Base-by-base conservation (phyloP, 2,888 invertebrate species). In the Helobdella robusta region DNA sequence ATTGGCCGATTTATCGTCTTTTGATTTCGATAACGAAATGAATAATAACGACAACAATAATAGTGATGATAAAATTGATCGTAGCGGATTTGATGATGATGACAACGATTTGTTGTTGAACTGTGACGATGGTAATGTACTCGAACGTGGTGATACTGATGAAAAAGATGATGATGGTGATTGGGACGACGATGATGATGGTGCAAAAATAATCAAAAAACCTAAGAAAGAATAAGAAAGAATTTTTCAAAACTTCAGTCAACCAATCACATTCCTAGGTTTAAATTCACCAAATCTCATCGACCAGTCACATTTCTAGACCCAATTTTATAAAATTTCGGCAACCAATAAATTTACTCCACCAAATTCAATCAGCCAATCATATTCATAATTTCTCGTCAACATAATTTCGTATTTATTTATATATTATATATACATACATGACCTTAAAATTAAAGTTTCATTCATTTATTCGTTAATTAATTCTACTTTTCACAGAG, bases 131-230 rank as follows among this genome's bases (percentile, higher is more conserved):
- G 60, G 15, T 46, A 40, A 60, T 60, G 60, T 40, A 40, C 36
- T 40, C 40, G 60, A 60, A 40, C 36, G 20, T 46, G 60, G 40
- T 60, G 60, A 60, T 60, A 20, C 6, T 60, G 60, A 60, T 60
- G 60, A 60, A 40, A 40, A 60, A 40, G 60, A 46, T 46, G 60
- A 60, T 60, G 60, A 60, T 60, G 40, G 40, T 60, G 60, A 60
- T 60, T 35, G 40, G 34, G 60, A 60, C 40, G 60, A 60, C 40
- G 60, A 60, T 60, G 60, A 60, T 60, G 60, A 60, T 60, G 60
- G 40, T 60, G 60, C 44, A n/a, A 40, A 15, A 40, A 15, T 11
- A n/a, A 40, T 40, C n/a, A 40, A n/a, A 40, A 18, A 52, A n/a
- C 11, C 20, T 18, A 15, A 52, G 11, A 52, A 40, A 40, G 11